Evolutionary conservation across 2,797 vertebrate species (phyloP).

Genomic region (Acanthurus tractus): DNA sequence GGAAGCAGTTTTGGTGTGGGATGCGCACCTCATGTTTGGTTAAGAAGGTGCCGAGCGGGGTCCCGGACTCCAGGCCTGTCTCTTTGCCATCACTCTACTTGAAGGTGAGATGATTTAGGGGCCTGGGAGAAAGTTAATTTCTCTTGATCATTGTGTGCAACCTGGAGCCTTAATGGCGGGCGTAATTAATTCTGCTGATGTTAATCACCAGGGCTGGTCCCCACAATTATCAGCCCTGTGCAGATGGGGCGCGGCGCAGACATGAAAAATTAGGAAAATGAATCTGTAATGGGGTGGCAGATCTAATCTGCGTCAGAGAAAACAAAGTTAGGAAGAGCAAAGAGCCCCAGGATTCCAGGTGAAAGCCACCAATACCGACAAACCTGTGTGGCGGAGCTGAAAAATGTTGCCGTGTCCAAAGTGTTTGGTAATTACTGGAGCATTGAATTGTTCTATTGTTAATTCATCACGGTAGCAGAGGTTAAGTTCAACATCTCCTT

Average conservation of each 20-base stretch:
- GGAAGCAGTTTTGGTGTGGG: slow-evolving; percentile 60
- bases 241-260: slow-evolving; percentile 99
- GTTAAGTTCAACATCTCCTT: slow-evolving; percentile 97
- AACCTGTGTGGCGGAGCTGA: slow-evolving; percentile 95
- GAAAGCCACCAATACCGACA: slow-evolving; percentile 90
- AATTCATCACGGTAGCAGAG: slow-evolving; percentile 98
- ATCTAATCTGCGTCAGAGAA: slow-evolving; percentile 99
- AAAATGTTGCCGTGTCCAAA: slow-evolving; percentile 97
- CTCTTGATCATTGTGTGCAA: slow-evolving; percentile 99
- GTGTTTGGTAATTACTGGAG: slow-evolving; percentile 99
- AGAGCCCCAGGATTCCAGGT: slow-evolving; percentile 93
- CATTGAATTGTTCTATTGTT: slow-evolving; percentile 99
- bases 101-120: slow-evolving; percentile 99
- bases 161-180: slow-evolving; percentile 99
- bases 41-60: slow-evolving; percentile 86
- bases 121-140: slow-evolving; percentile 99
- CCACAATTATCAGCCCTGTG: slow-evolving; percentile 99
- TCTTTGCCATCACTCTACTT: slow-evolving; percentile 94
- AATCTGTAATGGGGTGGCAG: slow-evolving; percentile 99
- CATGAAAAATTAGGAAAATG: slow-evolving; percentile 99
- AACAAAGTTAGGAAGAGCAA: slow-evolving; percentile 98
- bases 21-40: slow-evolving; percentile 85
- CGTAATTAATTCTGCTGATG: slow-evolving; percentile 99
- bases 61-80: slow-evolving; percentile 88
- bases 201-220: slow-evolving; percentile 99